These are phyloP conservation scores for Apamea monoglypha DNA, from an alignment of 2,888 invertebrate species.

Conservation along the genomic window DNA sequence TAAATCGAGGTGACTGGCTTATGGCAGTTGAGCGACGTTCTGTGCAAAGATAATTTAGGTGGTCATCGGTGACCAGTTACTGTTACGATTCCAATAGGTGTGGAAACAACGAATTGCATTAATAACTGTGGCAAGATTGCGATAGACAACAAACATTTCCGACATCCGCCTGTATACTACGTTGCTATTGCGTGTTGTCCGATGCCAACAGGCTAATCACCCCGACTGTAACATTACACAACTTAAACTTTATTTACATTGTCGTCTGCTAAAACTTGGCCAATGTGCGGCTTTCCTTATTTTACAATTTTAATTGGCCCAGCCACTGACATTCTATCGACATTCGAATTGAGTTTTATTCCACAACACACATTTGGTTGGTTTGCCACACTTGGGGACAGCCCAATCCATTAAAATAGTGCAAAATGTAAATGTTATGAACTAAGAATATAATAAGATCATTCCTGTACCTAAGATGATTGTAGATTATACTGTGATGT, in stretches of 20 bases:
- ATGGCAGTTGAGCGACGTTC: constrained; percentile 7
- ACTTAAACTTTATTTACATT: constrained; percentile 46
- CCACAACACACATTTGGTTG: constrained; percentile 39
- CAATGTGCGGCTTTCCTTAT: constrained; percentile 39
- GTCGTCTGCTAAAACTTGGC: constrained; percentile 43
- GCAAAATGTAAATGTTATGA: constrained; percentile 85
- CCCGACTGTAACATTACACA: constrained; percentile 47
- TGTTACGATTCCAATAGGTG: constrained; percentile 30
- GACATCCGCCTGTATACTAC: constrained; percentile 50
- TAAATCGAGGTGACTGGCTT: constrained; percentile 27
- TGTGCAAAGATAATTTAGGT: constrained; percentile 11
- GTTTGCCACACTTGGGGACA: constrained; percentile 73
- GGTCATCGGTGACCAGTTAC: constrained; percentile 28
- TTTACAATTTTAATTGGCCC: constrained; percentile 15
- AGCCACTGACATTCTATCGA: constrained; percentile 33
- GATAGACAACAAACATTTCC: constrained; percentile 49
- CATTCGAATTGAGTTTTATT: constrained; percentile 36
- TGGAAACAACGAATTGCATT: constrained; percentile 20
- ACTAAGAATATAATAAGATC: constrained; percentile 84
- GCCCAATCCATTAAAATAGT: constrained; percentile 82
- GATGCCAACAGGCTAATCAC: constrained; percentile 48
- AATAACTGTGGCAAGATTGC: constrained; percentile 49
- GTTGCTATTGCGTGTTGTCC: constrained; percentile 48
- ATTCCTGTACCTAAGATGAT: constrained; percentile 90
- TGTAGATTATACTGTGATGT: constrained; percentile 89